These are phyloP conservation scores for Sapayoa aenigma DNA, from an alignment of 2,113 vertebrate genomes.

Conservation along the genomic window DNA sequence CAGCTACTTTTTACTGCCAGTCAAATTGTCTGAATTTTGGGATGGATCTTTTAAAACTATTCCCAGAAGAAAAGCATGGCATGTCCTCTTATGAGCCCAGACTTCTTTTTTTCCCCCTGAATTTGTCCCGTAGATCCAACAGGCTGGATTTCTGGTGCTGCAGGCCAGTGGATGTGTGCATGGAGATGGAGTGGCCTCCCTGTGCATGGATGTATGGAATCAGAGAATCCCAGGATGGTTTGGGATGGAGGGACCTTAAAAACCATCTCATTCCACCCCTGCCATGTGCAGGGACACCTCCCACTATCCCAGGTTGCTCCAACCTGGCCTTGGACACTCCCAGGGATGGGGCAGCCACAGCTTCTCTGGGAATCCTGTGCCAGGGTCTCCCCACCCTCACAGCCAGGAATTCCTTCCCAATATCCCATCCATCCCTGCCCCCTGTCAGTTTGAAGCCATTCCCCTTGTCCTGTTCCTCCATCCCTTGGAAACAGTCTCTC, in stretches of 20 bases:
- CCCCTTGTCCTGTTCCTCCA: not conserved
- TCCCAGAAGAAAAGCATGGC: not conserved
- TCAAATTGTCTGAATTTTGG: not conserved
- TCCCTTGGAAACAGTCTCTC: accelerated
- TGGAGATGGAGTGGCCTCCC: accelerated
- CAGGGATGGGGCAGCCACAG: not conserved
- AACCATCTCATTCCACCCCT: accelerated
- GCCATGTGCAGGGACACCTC: not conserved
- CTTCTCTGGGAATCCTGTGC: not conserved
- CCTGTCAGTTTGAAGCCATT: not conserved
- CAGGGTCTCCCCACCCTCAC: not conserved
- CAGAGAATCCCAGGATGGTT: not conserved
- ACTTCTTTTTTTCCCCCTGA: accelerated
- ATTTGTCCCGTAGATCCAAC: not conserved
- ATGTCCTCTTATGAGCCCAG: not conserved
- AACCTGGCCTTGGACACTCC: not conserved
- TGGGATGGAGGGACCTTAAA: not conserved
- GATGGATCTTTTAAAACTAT: not conserved
- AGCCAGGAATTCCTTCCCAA: not conserved
- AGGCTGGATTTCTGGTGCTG: not conserved
- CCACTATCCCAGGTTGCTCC: not conserved
- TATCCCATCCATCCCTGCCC: not conserved
- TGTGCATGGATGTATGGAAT: not conserved
- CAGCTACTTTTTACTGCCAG: not conserved
- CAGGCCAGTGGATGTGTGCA: too few relatives aligned